A percentile compares a stretch with the other conserved stretches of the same genome.
Conservation (phyloP, 2,888 invertebrate species). For the Andrena praecox region DNA sequence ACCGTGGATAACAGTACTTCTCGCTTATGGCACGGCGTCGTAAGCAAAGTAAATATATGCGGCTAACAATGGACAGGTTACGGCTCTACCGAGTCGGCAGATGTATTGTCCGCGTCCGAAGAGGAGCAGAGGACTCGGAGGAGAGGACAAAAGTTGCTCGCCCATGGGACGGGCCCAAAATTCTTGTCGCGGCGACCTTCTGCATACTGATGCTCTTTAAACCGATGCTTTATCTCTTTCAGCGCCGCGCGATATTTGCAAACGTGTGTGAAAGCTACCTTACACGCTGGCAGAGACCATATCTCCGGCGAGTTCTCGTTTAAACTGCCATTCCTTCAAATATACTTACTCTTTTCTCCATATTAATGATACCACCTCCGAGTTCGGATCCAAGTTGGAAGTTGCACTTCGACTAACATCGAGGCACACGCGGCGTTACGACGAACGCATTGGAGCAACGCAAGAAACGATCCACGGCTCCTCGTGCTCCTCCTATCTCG, state of each 20-base stretch:
- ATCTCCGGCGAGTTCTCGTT: background rate
- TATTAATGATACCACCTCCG: no score
- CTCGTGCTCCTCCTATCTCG: conserved; percentile 37
- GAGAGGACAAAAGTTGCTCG: conserved; percentile 43
- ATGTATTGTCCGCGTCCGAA: conserved; percentile 43
- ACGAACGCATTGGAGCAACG: background rate
- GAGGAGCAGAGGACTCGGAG: no score
- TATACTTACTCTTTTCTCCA: no score
- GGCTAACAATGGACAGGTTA: conserved; percentile 67
- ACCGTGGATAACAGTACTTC: conserved; percentile 67
- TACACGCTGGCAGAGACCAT: background rate
- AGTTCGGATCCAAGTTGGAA: background rate
- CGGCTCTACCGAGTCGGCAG: conserved; percentile 46
- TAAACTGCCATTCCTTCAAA: background rate
- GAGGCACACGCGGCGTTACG: background rate
- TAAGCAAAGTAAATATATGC: conserved; percentile 67
- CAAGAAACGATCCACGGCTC: background rate
- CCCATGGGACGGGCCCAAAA: conserved; percentile 44
- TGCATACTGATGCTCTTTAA: conserved; percentile 66
- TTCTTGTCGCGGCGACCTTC: conserved; percentile 49
- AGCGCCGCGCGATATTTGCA: conserved; percentile 42
- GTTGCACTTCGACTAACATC: background rate
- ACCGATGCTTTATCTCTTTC: conserved; percentile 30
- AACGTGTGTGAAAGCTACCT: background rate
- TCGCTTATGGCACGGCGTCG: conserved; percentile 62